A percentile compares a stretch with the other conserved stretches of the same genome.
phyloP scores from a whole-genome alignment of 2,113 vertebrate genomes.

The Mustela nigripes region DNA sequence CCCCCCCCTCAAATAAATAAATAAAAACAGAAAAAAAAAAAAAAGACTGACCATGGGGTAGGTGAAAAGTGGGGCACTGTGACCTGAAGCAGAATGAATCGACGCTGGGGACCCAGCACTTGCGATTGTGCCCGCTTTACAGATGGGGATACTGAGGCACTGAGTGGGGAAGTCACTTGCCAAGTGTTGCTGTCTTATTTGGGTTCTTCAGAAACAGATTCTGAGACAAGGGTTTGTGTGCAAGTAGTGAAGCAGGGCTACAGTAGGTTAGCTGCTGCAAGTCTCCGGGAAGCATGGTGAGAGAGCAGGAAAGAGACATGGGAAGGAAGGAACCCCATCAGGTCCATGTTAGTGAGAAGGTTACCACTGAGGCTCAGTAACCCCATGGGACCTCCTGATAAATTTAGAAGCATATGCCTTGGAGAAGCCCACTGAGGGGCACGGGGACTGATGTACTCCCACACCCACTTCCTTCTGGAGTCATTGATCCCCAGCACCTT shows the following conservation, averaged over 20 bases:
- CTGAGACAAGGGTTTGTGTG: background rate
- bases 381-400: background rate
- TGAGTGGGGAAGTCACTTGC: background rate
- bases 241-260: background rate
- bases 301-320: background rate
- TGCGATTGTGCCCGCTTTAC: background rate
- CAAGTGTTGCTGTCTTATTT: background rate
- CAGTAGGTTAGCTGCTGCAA: background rate
- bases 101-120: background rate
- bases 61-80: background rate
- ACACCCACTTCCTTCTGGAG: background rate
- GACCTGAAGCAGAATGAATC: background rate
- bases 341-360: background rate
- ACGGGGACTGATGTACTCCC: background rate
- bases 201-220: background rate
- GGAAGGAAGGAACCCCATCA: background rate
- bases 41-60: background rate
- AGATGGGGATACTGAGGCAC: background rate
- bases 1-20: background rate
- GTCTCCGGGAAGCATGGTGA: background rate
- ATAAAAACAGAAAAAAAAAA: background rate
- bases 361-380: background rate
- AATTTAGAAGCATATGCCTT: background rate
- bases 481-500: background rate
- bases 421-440: background rate